Base-by-base conservation (phyloP, 2,113 vertebrate genomes). In the Microtus montanus region DNA sequence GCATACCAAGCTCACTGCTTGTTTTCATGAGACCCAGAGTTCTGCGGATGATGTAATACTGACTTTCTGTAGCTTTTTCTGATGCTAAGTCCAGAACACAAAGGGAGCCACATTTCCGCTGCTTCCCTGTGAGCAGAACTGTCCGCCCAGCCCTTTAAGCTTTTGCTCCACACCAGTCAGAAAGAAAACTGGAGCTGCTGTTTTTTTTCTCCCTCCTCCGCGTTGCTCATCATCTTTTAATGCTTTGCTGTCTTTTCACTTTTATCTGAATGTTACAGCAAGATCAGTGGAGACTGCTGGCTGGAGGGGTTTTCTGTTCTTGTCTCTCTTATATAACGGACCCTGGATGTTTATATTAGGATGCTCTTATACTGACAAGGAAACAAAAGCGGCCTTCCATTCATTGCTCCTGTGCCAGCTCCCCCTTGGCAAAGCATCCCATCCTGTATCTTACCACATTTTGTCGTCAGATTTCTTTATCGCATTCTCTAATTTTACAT, bases 231-330 rank as follows among this genome's bases (percentile, higher is more conserved):
- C 52, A 61, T 89, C 12, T 94, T 96, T 95, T 89, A 94, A 94
- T 96, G 71, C 91, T 89, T 89, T 92, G 44, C 54, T 95, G 91
- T 91, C 70, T 70, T 95, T 90, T 90, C 54, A 47, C 80, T 97
- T 97, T 97, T 93, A 90, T 93, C 90, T 96, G 68, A 89, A 35
- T 91, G 96, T 92, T 89, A 79, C 24, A 87, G 90, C 77, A 91
- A 75, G 63, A 91, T 96, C 78, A 93, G 78, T 90, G 71, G 92
- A 94, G 47, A 88, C 49, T 41, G 63, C 80, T 96, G 91, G 66
- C 89, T 82, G 33, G 89, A 92, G 85, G 92, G n/a, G 84, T 83
- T 95, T 97, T 93, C 73, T 95, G 68, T 92, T 93, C 92, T 98
- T 28, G 87, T 24, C n/a, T 95, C 20, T 89, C 77, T 93, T 96